These are phyloP conservation scores for Leuctra nigra DNA, from an alignment of 2,888 invertebrate species.

Conservation along the genomic window DNA sequence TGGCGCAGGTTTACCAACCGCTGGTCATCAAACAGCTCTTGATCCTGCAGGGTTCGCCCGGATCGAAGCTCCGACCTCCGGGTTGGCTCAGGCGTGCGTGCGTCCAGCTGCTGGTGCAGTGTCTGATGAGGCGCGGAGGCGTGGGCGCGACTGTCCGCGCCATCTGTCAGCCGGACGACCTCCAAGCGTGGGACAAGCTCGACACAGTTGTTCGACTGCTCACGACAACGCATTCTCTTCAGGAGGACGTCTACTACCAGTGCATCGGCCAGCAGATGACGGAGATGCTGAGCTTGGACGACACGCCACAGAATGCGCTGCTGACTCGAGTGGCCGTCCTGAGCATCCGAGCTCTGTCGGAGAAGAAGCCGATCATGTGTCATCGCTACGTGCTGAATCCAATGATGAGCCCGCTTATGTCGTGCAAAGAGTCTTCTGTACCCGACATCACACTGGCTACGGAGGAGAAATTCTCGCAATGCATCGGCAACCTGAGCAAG, in stretches of 20 bases:
- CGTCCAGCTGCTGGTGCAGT: conserved; percentile 51
- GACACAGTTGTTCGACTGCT: conserved; percentile 60
- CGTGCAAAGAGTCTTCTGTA: conserved; percentile 1
- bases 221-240: conserved; percentile 41
- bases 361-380: conserved; percentile 30
- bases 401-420: conserved; percentile 36
- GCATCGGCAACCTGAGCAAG: conserved; percentile 37
- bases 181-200: conserved; percentile 59
- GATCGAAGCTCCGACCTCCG: conserved; percentile 40
- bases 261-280: conserved; percentile 36
- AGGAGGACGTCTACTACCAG: conserved; percentile 48
- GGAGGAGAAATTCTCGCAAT: conserved; percentile 37
- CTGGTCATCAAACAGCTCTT: conserved; percentile 62
- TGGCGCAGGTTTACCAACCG: conserved; percentile 51
- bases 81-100: conserved; percentile 57
- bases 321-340: conserved; percentile 43
- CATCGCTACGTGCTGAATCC: conserved; percentile 36
- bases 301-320: conserved; percentile 19
- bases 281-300: conserved; percentile 26
- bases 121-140: conserved; percentile 55
- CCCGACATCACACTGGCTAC: conserved; percentile 19
- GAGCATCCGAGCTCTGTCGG: conserved; percentile 44
- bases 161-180: conserved; percentile 53
- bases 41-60: conserved; percentile 44
- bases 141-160: conserved; percentile 56